These are phyloP conservation scores for Bos javanicus DNA, from an alignment of 2,113 vertebrate genomes.

Conservation along the genomic window DNA sequence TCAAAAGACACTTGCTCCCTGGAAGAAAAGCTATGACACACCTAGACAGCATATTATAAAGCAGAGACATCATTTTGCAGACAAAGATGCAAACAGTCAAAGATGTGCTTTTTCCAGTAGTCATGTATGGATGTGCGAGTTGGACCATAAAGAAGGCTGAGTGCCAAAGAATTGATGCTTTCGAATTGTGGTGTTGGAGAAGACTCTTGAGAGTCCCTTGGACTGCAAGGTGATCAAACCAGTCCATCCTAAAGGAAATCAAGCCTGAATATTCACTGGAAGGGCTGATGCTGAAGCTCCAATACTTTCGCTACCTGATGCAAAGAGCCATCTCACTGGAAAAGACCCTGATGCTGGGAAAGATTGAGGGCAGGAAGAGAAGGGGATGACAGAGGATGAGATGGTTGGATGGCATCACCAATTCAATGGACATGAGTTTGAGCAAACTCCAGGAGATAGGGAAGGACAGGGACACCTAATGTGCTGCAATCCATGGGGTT, in stretches of 20 bases:
- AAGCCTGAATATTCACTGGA: background rate
- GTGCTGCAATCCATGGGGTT: background rate
- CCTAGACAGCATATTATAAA: background rate
- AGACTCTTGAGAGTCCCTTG: background rate
- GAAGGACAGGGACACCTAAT: background rate
- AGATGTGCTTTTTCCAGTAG: background rate
- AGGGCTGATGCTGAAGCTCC: background rate
- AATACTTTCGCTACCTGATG: background rate
- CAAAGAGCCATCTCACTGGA: background rate
- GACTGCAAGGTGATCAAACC: background rate
- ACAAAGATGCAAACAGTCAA: background rate
- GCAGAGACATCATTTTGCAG: background rate
- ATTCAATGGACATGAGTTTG: background rate
- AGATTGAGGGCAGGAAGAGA: background rate
- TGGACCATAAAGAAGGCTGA: background rate
- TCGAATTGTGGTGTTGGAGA: background rate
- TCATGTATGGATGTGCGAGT: background rate
- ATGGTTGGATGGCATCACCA: background rate
- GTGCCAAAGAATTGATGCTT: background rate
- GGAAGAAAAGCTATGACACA: background rate
- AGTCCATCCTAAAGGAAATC: background rate
- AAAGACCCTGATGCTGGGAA: background rate
- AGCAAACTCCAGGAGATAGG: background rate
- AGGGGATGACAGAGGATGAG: background rate
- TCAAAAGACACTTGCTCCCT: background rate